These are phyloP conservation scores for Physella acuta DNA, from an alignment of 1,140 invertebrate species.

Conservation along the genomic window DNA sequence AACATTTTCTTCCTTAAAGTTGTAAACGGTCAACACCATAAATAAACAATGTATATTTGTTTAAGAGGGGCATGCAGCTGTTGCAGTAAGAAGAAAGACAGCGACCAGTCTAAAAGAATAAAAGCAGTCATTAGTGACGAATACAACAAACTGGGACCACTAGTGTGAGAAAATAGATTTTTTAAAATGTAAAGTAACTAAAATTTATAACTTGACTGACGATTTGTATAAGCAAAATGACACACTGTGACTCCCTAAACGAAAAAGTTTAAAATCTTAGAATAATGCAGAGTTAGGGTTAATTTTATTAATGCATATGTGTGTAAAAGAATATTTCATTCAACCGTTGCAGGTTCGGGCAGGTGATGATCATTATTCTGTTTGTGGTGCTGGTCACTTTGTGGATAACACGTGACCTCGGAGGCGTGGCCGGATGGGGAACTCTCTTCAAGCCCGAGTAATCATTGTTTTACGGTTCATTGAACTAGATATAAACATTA, in stretches of 20 bases:
- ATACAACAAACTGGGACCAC: conserved; percentile 75
- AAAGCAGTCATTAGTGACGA: conserved; percentile 51
- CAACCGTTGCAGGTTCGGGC: conserved; percentile 69
- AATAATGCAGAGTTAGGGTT: neutral
- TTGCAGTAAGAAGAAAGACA: conserved; percentile 23
- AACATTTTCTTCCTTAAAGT: no score
- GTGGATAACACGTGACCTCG: conserved; percentile 86
- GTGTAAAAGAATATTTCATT: conserved; percentile 8
- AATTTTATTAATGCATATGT: neutral
- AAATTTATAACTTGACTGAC: neutral
- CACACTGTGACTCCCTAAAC: no score
- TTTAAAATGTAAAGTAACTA: no score
- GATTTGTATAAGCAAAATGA: no score
- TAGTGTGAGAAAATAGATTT: conserved; percentile 73
- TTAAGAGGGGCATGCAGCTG: neutral
- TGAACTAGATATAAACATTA: no score
- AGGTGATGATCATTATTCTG: conserved; percentile 73
- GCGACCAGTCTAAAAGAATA: conserved; percentile 61
- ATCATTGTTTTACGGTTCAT: no score
- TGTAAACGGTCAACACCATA: no score
- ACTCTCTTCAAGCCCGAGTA: conserved; percentile 50
- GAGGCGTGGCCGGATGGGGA: conserved; percentile 77
- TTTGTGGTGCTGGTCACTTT: conserved; percentile 79
- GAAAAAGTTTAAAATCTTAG: neutral
- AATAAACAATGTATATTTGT: no score